These are phyloP conservation scores for Sebastes kiyomatsui DNA, from an alignment of 2,797 vertebrate genomes.

Conservation along the genomic window DNA sequence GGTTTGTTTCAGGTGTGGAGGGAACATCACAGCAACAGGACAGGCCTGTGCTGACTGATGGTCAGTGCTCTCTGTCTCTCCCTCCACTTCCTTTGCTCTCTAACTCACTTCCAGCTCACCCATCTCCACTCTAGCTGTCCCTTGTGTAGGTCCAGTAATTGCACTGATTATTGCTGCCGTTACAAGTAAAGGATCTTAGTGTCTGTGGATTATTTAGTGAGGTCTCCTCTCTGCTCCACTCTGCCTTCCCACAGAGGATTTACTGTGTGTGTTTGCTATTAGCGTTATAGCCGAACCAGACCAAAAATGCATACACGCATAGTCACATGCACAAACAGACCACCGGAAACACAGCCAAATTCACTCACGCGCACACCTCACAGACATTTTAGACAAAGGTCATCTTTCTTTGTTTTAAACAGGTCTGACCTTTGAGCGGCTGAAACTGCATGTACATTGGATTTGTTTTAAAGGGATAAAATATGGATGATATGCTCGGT, in stretches of 20 bases:
- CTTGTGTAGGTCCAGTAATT: constrained; percentile 26
- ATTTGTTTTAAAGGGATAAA: constrained; percentile 48
- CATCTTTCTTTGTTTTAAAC: constrained; percentile 30
- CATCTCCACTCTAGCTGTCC: constrained; percentile 5
- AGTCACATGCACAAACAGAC: neutral
- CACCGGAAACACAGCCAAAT: neutral
- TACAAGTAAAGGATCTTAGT: constrained; percentile 50
- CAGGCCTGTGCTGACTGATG: neutral
- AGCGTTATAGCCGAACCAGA: neutral
- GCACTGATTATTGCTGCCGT: constrained; percentile 41
- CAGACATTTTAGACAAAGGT: constrained; percentile 41
- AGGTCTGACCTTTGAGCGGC: constrained; percentile 45
- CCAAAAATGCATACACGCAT: neutral
- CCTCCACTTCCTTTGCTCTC: neutral
- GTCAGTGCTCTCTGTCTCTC: neutral
- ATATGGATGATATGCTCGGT: constrained; percentile 33
- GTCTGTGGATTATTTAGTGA: constrained; percentile 46
- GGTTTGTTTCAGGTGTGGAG: neutral
- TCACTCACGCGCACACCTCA: neutral
- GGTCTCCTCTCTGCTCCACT: constrained; percentile 1
- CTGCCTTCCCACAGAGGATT: constrained; percentile 9
- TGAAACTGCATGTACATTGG: neutral
- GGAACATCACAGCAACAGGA: neutral
- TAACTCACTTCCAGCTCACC: neutral
- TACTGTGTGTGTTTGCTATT: neutral